Conservation (phyloP, 37 sponge, comb jelly and placozoan genomes). For the Aplysina aerophoba region DNA sequence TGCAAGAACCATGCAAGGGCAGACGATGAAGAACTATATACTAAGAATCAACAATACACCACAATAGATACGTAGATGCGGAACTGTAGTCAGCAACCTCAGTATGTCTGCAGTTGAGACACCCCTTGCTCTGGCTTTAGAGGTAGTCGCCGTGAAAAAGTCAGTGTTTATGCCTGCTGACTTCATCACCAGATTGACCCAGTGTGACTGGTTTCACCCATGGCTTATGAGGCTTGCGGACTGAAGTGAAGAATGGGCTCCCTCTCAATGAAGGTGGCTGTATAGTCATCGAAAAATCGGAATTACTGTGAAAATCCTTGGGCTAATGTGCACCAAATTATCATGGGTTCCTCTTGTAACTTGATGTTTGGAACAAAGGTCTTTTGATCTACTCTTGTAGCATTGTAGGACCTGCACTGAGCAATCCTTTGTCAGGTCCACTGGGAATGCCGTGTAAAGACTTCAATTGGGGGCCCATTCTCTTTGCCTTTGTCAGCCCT, state of each 20-base stretch:
- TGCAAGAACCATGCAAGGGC: too few relatives aligned
- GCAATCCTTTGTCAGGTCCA: too few relatives aligned
- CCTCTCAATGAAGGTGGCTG: too few relatives aligned
- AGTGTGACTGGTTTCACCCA: slow-evolving; percentile 39
- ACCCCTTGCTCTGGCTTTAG: slow-evolving; percentile 20
- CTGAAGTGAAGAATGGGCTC: slow-evolving; percentile 33
- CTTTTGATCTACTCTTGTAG: too few relatives aligned
- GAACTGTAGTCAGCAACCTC: slow-evolving; percentile 41
- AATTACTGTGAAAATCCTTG: too few relatives aligned
- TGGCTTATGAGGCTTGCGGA: slow-evolving; percentile 10
- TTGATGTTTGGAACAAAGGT: too few relatives aligned
- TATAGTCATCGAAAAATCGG: too few relatives aligned
- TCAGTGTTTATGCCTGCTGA: slow-evolving; percentile 28
- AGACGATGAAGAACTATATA: too few relatives aligned
- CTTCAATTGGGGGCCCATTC: slow-evolving; percentile 27
- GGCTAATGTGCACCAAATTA: too few relatives aligned
- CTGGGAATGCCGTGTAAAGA: neutral
- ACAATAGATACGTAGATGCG: slow-evolving; percentile 25
- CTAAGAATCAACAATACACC: too few relatives aligned
- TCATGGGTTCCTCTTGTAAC: too few relatives aligned
- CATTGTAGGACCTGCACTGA: too few relatives aligned
- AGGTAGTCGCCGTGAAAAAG: slow-evolving; percentile 25
- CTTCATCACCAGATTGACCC: slow-evolving; percentile 23
- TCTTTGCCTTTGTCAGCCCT: slow-evolving; percentile 33
- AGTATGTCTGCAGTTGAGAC: slow-evolving; percentile 49